Evolutionary conservation across 2,113 vertebrate species (phyloP).

Genomic region (Albula glossodonta): DNA sequence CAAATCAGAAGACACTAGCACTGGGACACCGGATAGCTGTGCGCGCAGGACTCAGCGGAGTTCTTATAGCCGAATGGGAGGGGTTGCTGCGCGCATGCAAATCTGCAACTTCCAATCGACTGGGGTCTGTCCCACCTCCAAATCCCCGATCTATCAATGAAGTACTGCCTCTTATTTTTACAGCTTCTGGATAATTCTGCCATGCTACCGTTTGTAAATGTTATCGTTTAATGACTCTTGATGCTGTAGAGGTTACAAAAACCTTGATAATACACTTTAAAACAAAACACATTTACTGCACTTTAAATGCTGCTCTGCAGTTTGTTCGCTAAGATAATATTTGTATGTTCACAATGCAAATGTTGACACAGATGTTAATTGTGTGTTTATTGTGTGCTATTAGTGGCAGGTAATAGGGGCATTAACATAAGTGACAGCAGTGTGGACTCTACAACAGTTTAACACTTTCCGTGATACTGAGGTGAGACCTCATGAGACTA

Average conservation of each 20-base stretch:
- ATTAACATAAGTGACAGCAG: neutral
- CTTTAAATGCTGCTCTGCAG: neutral
- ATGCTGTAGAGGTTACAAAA: too few relatives aligned
- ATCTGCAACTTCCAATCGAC: constrained; percentile 32
- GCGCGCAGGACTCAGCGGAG: constrained; percentile 33
- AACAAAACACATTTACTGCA: too few relatives aligned
- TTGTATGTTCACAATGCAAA: neutral
- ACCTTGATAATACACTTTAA: too few relatives aligned
- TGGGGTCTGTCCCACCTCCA: neutral
- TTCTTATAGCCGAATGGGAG: constrained; percentile 70
- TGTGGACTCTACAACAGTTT: neutral
- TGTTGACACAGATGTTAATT: neutral
- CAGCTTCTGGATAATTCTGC: neutral
- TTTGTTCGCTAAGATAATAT: neutral
- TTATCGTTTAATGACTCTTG: neutral
- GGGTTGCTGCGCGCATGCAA: constrained; percentile 47
- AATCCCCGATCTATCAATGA: constrained; percentile 4
- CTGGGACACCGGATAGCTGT: neutral
- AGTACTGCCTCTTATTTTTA: neutral
- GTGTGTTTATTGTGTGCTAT: too few relatives aligned
- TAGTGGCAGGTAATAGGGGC: neutral
- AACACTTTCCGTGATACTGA: neutral
- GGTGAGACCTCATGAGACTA: neutral
- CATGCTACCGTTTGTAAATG: neutral
- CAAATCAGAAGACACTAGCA: neutral